These are phyloP conservation scores for Bombyx mandarina DNA, from an alignment of 1,140 invertebrate genomes.

Conservation along the genomic window DNA sequence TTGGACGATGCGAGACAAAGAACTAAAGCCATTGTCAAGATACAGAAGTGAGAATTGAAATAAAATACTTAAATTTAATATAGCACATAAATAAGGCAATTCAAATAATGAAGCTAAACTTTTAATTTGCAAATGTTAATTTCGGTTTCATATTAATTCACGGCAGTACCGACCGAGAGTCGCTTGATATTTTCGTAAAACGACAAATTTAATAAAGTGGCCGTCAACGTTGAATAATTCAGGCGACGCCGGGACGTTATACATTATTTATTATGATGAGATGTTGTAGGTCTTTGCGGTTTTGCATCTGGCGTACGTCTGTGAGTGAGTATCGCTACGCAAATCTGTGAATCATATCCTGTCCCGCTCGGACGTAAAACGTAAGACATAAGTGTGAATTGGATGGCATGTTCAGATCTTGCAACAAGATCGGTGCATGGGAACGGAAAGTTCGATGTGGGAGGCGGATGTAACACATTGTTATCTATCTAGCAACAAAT, in stretches of 20 bases:
- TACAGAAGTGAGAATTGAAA: too few relatives aligned
- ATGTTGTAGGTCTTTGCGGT: constrained; percentile 54
- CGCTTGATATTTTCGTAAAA: constrained; percentile 56
- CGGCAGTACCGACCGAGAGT: constrained; percentile 16
- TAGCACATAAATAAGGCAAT: too few relatives aligned
- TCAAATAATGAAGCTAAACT: neutral
- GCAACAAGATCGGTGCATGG: neutral
- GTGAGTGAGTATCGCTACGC: too few relatives aligned
- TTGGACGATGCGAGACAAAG: too few relatives aligned
- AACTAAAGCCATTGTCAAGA: too few relatives aligned
- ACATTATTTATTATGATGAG: constrained; percentile 66
- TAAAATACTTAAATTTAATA: too few relatives aligned
- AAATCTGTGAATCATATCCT: too few relatives aligned
- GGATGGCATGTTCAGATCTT: too few relatives aligned
- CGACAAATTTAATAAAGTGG: constrained; percentile 67
- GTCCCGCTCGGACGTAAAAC: too few relatives aligned
- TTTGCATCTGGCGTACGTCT: constrained; percentile 41
- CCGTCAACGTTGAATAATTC: constrained; percentile 61
- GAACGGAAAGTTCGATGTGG: constrained; percentile 1
- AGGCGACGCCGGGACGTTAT: constrained; percentile 37
- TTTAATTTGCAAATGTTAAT: constrained; percentile 16
- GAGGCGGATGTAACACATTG: neutral
- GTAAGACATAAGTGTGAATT: too few relatives aligned
- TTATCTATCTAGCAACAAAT: neutral
- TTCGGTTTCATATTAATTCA: constrained; percentile 36